These are phyloP conservation scores for Agrochola circellaris DNA, from an alignment of 2,888 invertebrate genomes.

Conservation along the genomic window DNA sequence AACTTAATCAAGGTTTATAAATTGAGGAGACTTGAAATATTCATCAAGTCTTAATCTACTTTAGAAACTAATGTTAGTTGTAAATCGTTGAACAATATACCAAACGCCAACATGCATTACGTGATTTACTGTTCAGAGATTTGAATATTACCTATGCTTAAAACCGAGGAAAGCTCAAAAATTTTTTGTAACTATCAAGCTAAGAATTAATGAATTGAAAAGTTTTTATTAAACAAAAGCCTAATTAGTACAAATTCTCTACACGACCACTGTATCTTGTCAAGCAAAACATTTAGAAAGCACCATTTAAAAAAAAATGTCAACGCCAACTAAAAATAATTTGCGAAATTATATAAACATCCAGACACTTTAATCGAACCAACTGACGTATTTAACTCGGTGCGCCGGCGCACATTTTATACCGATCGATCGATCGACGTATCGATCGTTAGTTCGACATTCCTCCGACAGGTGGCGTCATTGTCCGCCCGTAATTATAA, in stretches of 20 bases:
- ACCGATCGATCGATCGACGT: conserved; percentile 64
- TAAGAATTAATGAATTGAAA: neutral
- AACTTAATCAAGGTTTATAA: conserved; percentile 5
- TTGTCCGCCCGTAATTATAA: conserved; percentile 86
- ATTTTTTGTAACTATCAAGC: neutral
- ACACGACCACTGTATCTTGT: neutral
- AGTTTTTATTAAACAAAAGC: neutral
- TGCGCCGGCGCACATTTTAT: conserved; percentile 63
- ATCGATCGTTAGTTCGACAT: conserved; percentile 82
- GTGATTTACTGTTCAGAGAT: neutral
- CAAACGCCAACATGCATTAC: neutral
- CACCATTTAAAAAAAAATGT: conserved; percentile 25
- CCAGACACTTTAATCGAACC: conserved; percentile 59
- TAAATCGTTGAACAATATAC: neutral
- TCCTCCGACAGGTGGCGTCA: conserved; percentile 84
- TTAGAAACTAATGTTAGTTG: neutral
- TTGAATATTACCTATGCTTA: neutral
- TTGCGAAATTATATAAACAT: conserved; percentile 50
- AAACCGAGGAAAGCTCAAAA: neutral
- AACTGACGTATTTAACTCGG: conserved; percentile 58
- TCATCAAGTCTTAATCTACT: neutral
- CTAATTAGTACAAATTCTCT: conserved; percentile 32
- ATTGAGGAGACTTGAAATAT: neutral
- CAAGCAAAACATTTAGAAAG: neutral
- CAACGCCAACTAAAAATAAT: conserved; percentile 21